Conservation (phyloP, 2,797 vertebrate genomes). For the Chelonia mydas region DNA sequence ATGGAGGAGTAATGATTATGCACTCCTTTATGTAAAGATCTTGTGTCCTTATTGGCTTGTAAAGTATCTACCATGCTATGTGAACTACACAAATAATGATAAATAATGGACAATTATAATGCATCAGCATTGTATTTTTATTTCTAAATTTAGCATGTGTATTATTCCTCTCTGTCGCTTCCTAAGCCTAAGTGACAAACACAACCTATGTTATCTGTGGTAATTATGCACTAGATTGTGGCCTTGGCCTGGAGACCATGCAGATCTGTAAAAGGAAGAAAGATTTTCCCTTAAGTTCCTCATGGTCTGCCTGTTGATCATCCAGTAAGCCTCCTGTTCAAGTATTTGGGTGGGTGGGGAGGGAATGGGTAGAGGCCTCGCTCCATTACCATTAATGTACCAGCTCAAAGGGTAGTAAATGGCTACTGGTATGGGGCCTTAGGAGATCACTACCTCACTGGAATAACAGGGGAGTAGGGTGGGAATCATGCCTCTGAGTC, state of each 20-base stretch:
- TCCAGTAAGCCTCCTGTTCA: not conserved
- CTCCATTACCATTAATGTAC: not conserved
- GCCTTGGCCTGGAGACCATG: fast-evolving
- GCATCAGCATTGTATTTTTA: not conserved
- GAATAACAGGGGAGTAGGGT: not conserved
- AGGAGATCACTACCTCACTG: not conserved
- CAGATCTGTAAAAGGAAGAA: not conserved
- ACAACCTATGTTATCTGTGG: not conserved
- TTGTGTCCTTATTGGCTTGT: not conserved
- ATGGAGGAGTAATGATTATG: not conserved
- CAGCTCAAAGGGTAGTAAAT: not conserved
- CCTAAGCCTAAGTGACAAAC: not conserved
- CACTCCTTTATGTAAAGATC: not conserved
- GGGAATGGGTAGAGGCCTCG: not conserved
- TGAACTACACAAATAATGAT: not conserved
- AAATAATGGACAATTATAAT: not conserved
- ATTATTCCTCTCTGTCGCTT: not conserved
- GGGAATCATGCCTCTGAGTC: not conserved
- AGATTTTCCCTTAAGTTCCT: fast-evolving
- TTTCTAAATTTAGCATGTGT: not conserved
- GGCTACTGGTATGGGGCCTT: not conserved
- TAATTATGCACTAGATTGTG: not conserved
- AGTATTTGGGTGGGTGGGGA: fast-evolving
- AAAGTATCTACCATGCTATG: not conserved
- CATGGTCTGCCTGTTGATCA: not conserved